Conservation (phyloP, 2,113 vertebrate species). For the Cnemophilus loriae region DNA sequence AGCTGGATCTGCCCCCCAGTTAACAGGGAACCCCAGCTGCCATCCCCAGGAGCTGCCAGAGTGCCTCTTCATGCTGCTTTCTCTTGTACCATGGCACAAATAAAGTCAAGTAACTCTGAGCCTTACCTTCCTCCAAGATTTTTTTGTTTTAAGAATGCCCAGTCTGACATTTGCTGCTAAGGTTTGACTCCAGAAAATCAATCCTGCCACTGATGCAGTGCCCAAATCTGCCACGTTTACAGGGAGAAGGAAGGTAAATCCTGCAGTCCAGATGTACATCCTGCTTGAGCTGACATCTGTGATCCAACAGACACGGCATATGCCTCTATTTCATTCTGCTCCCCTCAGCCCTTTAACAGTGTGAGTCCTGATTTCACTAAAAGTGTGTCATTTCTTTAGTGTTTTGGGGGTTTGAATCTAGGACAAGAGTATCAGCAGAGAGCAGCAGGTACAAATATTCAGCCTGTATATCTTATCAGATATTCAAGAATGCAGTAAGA, state of each 20-base stretch:
- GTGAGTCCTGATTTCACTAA: constrained; percentile 83
- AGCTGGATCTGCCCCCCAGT: not conserved
- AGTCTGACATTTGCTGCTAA: not conserved
- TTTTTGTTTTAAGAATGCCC: not conserved
- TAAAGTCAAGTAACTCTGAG: not conserved
- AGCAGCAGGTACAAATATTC: constrained; percentile 70
- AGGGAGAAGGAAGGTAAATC: not conserved
- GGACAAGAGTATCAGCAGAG: constrained; percentile 78
- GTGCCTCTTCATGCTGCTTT: not conserved
- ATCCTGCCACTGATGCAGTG: not conserved
- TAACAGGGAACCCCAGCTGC: not conserved
- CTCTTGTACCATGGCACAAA: not conserved
- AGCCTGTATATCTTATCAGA: constrained; percentile 78
- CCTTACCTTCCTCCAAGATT: not conserved
- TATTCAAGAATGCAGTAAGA: constrained; percentile 74
- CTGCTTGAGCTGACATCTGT: not conserved
- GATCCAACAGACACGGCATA: not conserved
- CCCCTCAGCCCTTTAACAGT: constrained; percentile 72
- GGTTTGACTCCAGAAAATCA: not conserved
- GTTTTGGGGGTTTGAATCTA: constrained; percentile 85
- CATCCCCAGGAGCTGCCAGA: not conserved
- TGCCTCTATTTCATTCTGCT: constrained; percentile 54
- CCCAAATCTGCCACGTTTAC: accelerated
- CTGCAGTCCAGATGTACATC: not conserved
- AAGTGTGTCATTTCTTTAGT: constrained; percentile 93